Conservation (phyloP, 1,140 invertebrate species). For the Harpegnathos saltator region DNA sequence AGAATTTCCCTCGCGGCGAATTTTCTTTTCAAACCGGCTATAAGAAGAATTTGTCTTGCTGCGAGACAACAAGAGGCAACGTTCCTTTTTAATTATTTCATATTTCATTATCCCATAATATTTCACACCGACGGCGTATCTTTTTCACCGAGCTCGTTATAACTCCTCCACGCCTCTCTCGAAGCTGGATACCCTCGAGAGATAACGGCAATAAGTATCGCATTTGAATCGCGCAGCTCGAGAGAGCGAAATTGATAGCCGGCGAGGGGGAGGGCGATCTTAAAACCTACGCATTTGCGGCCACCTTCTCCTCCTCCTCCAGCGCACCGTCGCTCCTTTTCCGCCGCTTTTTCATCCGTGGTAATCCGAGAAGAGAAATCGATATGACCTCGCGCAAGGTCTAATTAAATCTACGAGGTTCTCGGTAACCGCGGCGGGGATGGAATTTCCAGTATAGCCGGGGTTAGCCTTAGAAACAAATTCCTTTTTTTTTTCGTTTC, state of each 20-base stretch:
- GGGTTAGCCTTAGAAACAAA: constrained; percentile 59
- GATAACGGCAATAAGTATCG: constrained; percentile 8
- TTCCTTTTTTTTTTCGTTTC: constrained; percentile 11
- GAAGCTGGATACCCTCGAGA: neutral
- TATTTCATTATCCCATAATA: neutral
- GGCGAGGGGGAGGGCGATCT: neutral
- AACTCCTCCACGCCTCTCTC: neutral
- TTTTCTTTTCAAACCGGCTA: too few species aligned
- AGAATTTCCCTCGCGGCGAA: constrained; percentile 8
- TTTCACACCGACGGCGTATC: too few species aligned
- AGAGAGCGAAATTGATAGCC: constrained; percentile 33
- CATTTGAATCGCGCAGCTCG: constrained; percentile 11
- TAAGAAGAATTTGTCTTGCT: too few species aligned
- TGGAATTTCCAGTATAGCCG: constrained; percentile 62
- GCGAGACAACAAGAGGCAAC: too few species aligned
- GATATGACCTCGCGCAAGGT: constrained; percentile 67
- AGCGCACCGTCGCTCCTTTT: neutral
- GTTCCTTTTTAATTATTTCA: neutral
- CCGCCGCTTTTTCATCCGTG: constrained; percentile 10
- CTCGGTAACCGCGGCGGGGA: constrained; percentile 54
- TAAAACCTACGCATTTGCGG: constrained; percentile 24
- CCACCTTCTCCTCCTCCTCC: neutral
- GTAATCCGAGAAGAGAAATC: constrained; percentile 66
- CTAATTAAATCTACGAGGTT: constrained; percentile 72
- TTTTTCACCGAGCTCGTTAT: neutral